Percentiles rank a stretch among this genome's conserved stretches.
These are phyloP conservation scores for Drosophila sucinea DNA, from an alignment of 1,140 invertebrate species.

Conservation along the genomic window DNA sequence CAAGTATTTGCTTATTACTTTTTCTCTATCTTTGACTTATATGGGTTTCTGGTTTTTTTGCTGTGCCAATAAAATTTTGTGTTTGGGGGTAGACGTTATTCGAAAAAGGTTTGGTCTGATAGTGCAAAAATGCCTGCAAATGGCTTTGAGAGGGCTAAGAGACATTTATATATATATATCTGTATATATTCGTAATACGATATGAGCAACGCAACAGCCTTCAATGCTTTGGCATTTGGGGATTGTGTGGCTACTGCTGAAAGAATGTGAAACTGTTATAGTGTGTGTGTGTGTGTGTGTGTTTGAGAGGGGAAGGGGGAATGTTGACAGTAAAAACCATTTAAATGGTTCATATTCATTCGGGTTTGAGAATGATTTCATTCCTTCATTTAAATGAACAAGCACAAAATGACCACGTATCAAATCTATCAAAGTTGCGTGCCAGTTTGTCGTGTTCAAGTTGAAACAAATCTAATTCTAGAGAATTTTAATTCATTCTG, in stretches of 20 bases:
- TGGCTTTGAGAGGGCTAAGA: slow-evolving; percentile 30
- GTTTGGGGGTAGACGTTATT: slow-evolving; percentile 58
- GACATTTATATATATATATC: slow-evolving; percentile 7
- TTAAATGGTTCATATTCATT: slow-evolving; percentile 3
- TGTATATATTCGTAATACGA: slow-evolving; percentile 30
- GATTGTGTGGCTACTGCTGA: slow-evolving; percentile 19
- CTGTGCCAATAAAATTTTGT: slow-evolving; percentile 58
- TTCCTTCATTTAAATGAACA: slow-evolving; percentile 6
- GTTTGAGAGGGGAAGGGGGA: background rate
- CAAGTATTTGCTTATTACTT: slow-evolving; percentile 79
- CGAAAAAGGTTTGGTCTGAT: slow-evolving; percentile 74
- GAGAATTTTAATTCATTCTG: background rate
- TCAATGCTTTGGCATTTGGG: slow-evolving; percentile 44
- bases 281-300: background rate
- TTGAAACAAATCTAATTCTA: background rate
- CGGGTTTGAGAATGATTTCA: slow-evolving; percentile 1
- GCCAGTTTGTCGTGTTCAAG: background rate
- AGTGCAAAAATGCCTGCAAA: slow-evolving; percentile 69
- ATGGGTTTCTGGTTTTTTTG: background rate
- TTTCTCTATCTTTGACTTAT: slow-evolving; percentile 30
- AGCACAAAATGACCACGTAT: background rate
- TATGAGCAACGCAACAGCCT: slow-evolving; percentile 27
- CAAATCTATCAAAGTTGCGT: background rate
- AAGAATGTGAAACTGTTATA: slow-evolving; percentile 12
- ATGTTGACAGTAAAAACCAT: slow-evolving; percentile 5